Evolutionary conservation across 2,888 invertebrate genomes (phyloP), one percentile per base, ranked within the genome.

Genomic region (Teleiodes luculella): DNA sequence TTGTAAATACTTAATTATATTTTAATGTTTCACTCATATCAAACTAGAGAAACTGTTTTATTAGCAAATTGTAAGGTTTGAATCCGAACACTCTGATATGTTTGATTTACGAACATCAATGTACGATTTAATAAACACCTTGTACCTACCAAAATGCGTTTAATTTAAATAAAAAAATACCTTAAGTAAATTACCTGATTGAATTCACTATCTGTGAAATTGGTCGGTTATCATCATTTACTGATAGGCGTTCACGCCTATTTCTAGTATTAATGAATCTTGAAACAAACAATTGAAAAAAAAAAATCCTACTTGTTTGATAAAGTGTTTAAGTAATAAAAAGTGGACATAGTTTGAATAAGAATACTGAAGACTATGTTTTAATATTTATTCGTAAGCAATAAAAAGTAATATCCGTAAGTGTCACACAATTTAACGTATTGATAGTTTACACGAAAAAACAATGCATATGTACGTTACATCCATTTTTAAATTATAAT

Each of bases 371-470:
- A 20, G n/a, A 68, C 72, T 75, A 72, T 48, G 39, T 55, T 75
- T 86, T 86, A 78, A 81, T 78, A 72, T 88, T 88, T 88, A 87
- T 86, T 89, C 83, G 83, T 88, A 89, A 88, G 88, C 89, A 87
- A 87, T 89, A 84, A 86, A 87, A 88, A 86, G 78, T 85, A 87
- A 86, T 84, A 71, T 77, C 63, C 76, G 75, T 78, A 80, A 73
- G 77, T 80, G 76, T 85, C 80, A 85, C 82, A 82, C 78, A 84
- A 78, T 78, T 74, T 65, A 82, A 86, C 78, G 65, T 76, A 83
- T 73, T 58, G 67, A 66, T 49, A 54, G 48, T 71, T 75, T 4
- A 78, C 66, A 69, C 67, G 74, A 65, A 66, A 70, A 83, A 83
- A 72, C 64, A 73, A 83, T 75, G 67, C 63, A 61, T 73, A 74